Evolutionary conservation across 1,140 invertebrate genomes (phyloP).

Genomic region (Cydia strobilella): DNA sequence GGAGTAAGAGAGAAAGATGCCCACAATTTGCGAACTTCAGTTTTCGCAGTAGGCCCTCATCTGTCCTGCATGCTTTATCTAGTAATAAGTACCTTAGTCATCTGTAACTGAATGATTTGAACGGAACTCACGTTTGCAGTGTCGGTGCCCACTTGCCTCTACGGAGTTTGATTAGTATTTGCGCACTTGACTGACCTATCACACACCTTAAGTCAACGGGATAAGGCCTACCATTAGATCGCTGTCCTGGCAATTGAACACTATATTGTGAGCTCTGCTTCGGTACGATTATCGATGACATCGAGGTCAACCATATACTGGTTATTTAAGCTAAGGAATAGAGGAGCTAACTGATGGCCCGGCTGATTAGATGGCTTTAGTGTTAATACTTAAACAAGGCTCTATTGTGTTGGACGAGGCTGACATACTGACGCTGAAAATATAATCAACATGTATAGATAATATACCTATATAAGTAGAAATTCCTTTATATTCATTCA

Average conservation of each 20-base stretch:
- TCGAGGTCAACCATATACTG: neutral
- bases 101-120: neutral
- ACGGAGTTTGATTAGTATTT: neutral
- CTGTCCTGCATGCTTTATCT: neutral
- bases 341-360: constrained; percentile 48
- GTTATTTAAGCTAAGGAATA: neutral
- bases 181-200: neutral
- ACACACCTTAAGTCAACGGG: neutral
- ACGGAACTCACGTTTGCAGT: constrained; percentile 15
- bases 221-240: neutral
- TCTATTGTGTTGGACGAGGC: constrained; percentile 52
- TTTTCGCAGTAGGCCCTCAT: too few relatives aligned
- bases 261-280: neutral
- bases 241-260: neutral
- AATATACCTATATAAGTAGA: constrained; percentile 11
- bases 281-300: neutral
- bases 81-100: neutral
- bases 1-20: too few relatives aligned
- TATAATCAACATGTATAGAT: neutral
- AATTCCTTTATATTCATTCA: too few relatives aligned
- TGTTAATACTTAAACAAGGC: constrained; percentile 73
- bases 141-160: constrained; percentile 7
- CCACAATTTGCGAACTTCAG: too few relatives aligned
- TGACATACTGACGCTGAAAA: constrained; percentile 40
- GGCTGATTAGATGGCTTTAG: constrained; percentile 68